Evolutionary conservation across 2,888 invertebrate species (phyloP).

Genomic region (Agonopterix subpropinquella): DNA sequence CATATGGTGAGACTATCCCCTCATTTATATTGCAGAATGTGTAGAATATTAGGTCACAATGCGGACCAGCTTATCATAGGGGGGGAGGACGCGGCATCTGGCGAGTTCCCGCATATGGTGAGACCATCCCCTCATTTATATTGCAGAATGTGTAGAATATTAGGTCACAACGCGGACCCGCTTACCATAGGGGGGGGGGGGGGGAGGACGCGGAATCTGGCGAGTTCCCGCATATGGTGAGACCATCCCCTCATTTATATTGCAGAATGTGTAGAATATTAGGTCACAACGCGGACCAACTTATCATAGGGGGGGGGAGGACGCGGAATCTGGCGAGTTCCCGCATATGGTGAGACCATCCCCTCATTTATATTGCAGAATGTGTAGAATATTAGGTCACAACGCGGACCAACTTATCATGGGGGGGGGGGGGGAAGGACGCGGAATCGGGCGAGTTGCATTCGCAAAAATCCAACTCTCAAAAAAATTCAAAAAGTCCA

Average conservation of each 20-base stretch:
- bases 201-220: slow-evolving; percentile 16
- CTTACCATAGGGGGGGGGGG: slow-evolving; percentile 29
- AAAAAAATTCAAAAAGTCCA: too few species aligned
- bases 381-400: too few species aligned
- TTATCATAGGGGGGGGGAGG: slow-evolving; percentile 27
- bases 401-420: too few species aligned
- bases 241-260: not conserved
- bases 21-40: too few species aligned
- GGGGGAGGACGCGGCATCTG: slow-evolving; percentile 18
- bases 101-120: too few species aligned
- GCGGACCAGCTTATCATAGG: slow-evolving; percentile 25
- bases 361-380: too few species aligned
- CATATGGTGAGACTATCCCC: not conserved
- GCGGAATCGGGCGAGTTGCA: slow-evolving; percentile 25
- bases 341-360: slow-evolving; percentile 33
- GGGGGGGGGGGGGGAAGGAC: too few species aligned
- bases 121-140: too few species aligned
- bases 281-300: slow-evolving; percentile 14
- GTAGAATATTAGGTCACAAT: slow-evolving; percentile 2
- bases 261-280: too few species aligned
- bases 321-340: slow-evolving; percentile 26
- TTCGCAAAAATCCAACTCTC: too few species aligned
- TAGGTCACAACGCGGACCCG: slow-evolving; percentile 23
- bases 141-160: slow-evolving; percentile 39
- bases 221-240: slow-evolving; percentile 41